Percentiles rank a stretch among this genome's conserved stretches.
Evolutionary conservation across 2,888 invertebrate species (phyloP).

Genomic region (Tipula vernalis): DNA sequence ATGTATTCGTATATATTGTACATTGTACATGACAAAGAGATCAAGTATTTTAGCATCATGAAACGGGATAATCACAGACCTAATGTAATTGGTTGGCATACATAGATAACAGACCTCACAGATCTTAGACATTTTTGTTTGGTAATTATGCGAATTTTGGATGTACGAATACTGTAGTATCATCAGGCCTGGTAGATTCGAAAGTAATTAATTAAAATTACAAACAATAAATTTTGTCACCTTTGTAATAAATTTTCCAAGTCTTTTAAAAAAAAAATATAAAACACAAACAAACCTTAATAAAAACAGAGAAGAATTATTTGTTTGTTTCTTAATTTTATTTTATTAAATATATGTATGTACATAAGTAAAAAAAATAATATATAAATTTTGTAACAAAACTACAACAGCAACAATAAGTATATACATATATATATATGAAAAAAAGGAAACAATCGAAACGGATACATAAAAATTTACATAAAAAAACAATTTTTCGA

Average conservation of each 20-base stretch:
- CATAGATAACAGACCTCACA: background rate
- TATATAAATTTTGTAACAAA: background rate
- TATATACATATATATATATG: background rate
- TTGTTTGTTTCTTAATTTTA: background rate
- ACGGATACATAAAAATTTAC: slow-evolving; percentile 10
- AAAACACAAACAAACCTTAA: background rate
- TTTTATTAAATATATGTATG: background rate
- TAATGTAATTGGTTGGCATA: background rate
- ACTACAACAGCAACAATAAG: background rate
- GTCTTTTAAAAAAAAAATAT: background rate
- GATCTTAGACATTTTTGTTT: background rate
- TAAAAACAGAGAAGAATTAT: background rate
- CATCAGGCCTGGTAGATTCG: background rate
- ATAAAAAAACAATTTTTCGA: slow-evolving; percentile 8
- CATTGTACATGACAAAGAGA: background rate
- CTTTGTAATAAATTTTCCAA: background rate
- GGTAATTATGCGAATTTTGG: background rate
- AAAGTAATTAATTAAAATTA: background rate
- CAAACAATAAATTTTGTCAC: background rate
- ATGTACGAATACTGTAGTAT: background rate
- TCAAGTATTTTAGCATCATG: background rate
- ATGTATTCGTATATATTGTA: no score
- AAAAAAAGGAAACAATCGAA: slow-evolving; percentile 9
- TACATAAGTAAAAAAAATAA: background rate
- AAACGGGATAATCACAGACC: background rate